Evolutionary conservation across 2,113 vertebrate species (phyloP).

Genomic region (Myrmecophaga tridactyla): DNA sequence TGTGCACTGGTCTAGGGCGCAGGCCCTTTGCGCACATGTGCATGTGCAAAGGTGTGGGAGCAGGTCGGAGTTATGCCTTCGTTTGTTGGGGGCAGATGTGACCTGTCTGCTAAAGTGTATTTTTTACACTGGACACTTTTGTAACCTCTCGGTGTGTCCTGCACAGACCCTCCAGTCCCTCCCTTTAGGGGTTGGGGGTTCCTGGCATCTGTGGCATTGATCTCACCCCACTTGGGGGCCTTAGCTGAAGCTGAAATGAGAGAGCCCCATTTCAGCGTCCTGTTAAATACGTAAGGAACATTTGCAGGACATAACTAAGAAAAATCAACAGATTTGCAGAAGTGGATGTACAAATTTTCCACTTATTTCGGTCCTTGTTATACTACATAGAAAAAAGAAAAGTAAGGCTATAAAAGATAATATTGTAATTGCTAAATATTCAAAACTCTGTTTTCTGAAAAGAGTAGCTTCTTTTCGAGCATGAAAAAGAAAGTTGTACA

Average conservation of each 20-base stretch:
- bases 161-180: background rate
- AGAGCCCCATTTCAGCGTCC: background rate
- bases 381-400: background rate
- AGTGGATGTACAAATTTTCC: background rate
- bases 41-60: too few species aligned
- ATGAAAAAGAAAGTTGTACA: background rate
- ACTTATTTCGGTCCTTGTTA: background rate
- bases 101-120: too few species aligned
- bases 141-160: background rate
- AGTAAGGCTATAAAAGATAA: background rate
- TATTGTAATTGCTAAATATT: background rate
- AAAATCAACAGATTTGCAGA: background rate
- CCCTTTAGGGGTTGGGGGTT: background rate
- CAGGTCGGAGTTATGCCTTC: too few species aligned
- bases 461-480: background rate
- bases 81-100: too few species aligned
- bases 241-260: background rate
- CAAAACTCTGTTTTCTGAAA: background rate
- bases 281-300: background rate
- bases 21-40: too few species aligned
- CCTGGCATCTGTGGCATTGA: background rate
- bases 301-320: background rate
- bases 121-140: background rate
- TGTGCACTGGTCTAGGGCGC: too few species aligned
- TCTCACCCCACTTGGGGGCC: background rate